Evolutionary conservation across 2,888 invertebrate species (phyloP).

Genomic region (Cinara cedri): DNA sequence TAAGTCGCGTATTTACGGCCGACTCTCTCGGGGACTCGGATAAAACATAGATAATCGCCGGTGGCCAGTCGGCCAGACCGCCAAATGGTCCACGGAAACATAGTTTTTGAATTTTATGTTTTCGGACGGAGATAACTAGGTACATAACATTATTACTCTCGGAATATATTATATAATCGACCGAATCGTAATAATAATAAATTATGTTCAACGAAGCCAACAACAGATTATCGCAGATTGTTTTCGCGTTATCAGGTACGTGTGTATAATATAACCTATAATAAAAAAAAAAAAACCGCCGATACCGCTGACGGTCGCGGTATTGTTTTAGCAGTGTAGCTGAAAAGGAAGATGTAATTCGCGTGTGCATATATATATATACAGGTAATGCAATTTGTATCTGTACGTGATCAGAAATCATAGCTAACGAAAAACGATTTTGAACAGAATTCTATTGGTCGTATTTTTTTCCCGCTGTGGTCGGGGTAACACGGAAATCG

Average conservation of each 20-base stretch:
- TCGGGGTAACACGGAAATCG: no score
- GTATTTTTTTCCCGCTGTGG: no score
- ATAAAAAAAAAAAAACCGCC: no score
- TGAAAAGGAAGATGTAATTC: no score
- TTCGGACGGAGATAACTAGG: background rate
- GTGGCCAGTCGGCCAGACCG: background rate
- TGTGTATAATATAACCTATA: background rate
- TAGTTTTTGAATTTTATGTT: background rate
- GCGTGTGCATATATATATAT: no score
- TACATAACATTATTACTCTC: background rate
- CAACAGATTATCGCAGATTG: constrained; percentile 22
- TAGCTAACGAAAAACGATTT: no score
- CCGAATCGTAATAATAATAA: no score
- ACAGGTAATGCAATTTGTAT: no score
- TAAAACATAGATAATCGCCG: constrained; percentile 24
- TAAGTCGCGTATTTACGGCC: background rate
- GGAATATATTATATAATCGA: background rate
- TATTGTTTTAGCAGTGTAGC: no score
- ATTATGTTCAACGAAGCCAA: constrained; percentile 28
- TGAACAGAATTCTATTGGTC: no score
- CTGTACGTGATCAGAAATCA: no score
- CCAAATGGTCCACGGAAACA: background rate
- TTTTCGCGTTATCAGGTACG: constrained; percentile 40
- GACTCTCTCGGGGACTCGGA: background rate
- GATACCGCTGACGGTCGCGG: no score